A percentile compares a stretch with the other conserved stretches of the same genome.
phyloP scores from a whole-genome alignment of 2,113 vertebrate genomes.

The Machaerirhynchus nigripectus region DNA sequence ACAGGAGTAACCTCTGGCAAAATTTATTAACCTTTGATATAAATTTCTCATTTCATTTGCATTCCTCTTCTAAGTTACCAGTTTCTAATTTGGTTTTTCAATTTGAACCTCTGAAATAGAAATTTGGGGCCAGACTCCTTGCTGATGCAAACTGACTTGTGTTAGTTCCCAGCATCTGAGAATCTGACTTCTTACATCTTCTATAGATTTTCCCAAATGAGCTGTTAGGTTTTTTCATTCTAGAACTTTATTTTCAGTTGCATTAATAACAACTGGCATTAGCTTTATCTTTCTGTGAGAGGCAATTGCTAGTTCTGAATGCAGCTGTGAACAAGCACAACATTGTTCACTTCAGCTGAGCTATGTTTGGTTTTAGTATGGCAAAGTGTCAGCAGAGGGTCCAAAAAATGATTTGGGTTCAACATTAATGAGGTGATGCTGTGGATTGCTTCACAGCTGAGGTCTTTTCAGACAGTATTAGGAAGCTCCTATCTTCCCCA shows the following conservation, averaged over 20 bases:
- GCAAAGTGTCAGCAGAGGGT: background rate
- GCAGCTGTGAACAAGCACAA: conserved; percentile 8
- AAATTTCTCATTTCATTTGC: background rate
- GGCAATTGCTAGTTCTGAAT: background rate
- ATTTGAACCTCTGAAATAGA: background rate
- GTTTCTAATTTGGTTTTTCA: background rate
- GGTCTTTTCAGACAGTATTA: background rate
- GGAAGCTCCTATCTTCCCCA: background rate
- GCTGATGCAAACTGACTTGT: background rate
- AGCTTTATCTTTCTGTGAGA: background rate
- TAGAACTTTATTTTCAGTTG: background rate
- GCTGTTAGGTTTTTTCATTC: background rate
- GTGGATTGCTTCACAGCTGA: background rate
- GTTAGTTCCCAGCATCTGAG: background rate
- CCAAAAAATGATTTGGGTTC: background rate
- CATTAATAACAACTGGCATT: background rate
- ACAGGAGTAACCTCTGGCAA: conserved; percentile 29
- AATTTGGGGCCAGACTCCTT: background rate
- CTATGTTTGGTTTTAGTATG: background rate
- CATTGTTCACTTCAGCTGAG: background rate
- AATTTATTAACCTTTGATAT: conserved; percentile 44
- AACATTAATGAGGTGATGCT: background rate
- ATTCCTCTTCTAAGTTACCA: background rate
- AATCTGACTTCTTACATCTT: background rate
- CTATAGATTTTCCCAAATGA: background rate